phyloP scores from a whole-genome alignment of 2,113 vertebrate species.

The Platichthys flesus region DNA sequence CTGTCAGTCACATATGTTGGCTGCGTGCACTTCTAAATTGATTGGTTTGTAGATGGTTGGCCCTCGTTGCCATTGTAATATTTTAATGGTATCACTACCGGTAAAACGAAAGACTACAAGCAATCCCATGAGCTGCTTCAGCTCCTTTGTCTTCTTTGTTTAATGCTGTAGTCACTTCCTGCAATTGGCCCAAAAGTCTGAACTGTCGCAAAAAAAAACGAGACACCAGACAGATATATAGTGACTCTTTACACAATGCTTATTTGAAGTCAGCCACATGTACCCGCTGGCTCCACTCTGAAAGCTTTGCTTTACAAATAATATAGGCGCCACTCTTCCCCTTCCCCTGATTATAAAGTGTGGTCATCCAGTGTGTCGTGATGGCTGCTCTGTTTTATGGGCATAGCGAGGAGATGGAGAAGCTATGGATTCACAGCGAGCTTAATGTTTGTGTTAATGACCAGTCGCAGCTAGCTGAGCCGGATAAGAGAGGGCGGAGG shows the following conservation, averaged over 20 bases:
- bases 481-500: constrained; percentile 41
- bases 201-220: background rate
- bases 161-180: too few relatives aligned
- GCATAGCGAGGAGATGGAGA: constrained; percentile 58
- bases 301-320: constrained; percentile 63
- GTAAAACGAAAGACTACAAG: too few relatives aligned
- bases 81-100: too few relatives aligned
- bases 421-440: constrained; percentile 66
- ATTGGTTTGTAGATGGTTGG: too few relatives aligned
- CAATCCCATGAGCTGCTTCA: too few relatives aligned
- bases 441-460: constrained; percentile 79
- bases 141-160: too few relatives aligned
- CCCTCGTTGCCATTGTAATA: too few relatives aligned
- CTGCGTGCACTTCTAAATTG: too few relatives aligned
- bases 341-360: constrained; percentile 65
- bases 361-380: constrained; percentile 66
- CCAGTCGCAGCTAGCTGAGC: constrained; percentile 63
- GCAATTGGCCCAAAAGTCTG: too few relatives aligned
- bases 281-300: constrained; percentile 45
- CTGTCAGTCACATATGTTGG: too few relatives aligned
- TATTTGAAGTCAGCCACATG: constrained; percentile 44
- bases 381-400: constrained; percentile 65
- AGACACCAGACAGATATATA: constrained; percentile 39
- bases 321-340: constrained; percentile 51
- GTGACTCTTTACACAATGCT: constrained; percentile 41